Evolutionary conservation across 2,797 vertebrate species (phyloP).

Genomic region (Enteromius viviparus): DNA sequence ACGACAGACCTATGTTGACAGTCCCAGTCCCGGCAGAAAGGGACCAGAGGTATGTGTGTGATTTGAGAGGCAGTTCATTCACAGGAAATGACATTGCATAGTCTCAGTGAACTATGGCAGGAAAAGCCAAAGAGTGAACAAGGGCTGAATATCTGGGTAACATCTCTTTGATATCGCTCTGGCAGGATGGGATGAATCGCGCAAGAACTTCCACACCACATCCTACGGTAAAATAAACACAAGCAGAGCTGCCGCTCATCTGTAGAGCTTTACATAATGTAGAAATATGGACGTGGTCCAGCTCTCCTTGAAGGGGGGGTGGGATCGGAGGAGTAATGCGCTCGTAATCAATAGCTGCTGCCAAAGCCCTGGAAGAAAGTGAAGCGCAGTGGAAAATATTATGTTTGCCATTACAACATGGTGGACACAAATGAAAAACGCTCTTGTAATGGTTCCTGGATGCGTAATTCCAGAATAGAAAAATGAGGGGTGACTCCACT

Average conservation of each 20-base stretch:
- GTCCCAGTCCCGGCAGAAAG: background rate
- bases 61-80: background rate
- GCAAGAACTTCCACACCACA: background rate
- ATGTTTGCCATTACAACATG: slow-evolving; percentile 56
- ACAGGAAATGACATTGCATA: slow-evolving; percentile 18
- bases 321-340: slow-evolving; percentile 24
- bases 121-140: slow-evolving; percentile 20
- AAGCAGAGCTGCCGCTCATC: background rate
- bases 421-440: slow-evolving; percentile 60
- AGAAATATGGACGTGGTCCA: background rate
- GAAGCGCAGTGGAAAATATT: slow-evolving; percentile 70
- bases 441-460: slow-evolving; percentile 69
- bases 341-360: slow-evolving; percentile 35
- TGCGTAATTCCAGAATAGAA: slow-evolving; percentile 64
- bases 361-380: slow-evolving; percentile 31
- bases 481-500: slow-evolving; percentile 64
- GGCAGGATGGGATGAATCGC: background rate
- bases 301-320: background rate
- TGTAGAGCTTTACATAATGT: slow-evolving; percentile 27
- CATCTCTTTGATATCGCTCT: slow-evolving; percentile 16
- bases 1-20: background rate
- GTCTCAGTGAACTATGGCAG: slow-evolving; percentile 4
- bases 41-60: background rate
- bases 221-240: slow-evolving; percentile 8
- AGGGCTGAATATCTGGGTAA: slow-evolving; percentile 6